phyloP scores from a whole-genome alignment of 2,888 invertebrate species.

The Cheilosia vernalis region DNA sequence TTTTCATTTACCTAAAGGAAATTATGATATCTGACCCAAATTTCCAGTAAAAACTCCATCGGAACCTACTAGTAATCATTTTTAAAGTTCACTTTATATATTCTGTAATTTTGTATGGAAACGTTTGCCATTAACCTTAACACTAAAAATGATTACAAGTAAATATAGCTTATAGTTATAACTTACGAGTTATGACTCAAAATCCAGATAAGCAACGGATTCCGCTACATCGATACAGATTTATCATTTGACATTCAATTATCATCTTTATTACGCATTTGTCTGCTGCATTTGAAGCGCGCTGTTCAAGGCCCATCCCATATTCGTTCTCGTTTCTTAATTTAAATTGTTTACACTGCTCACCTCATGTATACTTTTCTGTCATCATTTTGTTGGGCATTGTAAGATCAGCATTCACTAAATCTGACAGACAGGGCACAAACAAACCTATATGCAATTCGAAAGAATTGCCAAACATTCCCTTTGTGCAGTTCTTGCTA shows the following conservation, averaged over 20 bases:
- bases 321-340: constrained; percentile 38
- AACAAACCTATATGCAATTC: constrained; percentile 44
- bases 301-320: constrained; percentile 24
- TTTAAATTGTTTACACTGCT: constrained; percentile 39
- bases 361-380: not conserved
- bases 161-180: too few species aligned
- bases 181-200: too few species aligned
- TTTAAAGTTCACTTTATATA: too few species aligned
- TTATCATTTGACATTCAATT: constrained; percentile 71
- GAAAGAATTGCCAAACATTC: constrained; percentile 13
- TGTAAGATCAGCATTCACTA: constrained; percentile 20
- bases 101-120: too few species aligned
- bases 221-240: not conserved
- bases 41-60: too few species aligned
- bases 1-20: too few species aligned
- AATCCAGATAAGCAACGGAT: not conserved
- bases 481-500: constrained; percentile 29
- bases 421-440: constrained; percentile 53
- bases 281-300: constrained; percentile 14
- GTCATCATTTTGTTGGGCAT: not conserved
- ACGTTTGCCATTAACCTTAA: too few species aligned
- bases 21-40: too few species aligned
- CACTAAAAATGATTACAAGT: too few species aligned
- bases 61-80: too few species aligned
- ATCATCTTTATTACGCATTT: constrained; percentile 66